Conservation (phyloP, 2,113 vertebrate species). For the Myanophis thanlyinensis region DNA sequence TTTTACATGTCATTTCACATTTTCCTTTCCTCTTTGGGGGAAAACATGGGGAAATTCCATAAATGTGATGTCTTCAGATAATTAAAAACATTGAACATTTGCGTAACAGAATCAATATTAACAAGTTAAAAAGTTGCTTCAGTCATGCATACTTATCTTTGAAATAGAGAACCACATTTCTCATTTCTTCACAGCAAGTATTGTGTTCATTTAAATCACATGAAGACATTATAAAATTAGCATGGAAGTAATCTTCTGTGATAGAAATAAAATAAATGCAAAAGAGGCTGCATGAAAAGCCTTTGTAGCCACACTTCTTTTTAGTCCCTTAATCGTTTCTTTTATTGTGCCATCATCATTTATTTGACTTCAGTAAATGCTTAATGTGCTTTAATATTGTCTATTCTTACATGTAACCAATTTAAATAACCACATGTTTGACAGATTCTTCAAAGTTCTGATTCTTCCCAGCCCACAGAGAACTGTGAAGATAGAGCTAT, state of each 20-base stretch:
- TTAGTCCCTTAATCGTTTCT: background rate
- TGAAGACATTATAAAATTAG: background rate
- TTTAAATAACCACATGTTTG: background rate
- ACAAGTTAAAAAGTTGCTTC: background rate
- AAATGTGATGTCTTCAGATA: background rate
- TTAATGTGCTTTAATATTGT: background rate
- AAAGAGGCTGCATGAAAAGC: background rate
- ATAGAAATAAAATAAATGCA: background rate
- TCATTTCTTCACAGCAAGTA: background rate
- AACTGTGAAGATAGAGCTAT: background rate
- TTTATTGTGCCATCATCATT: background rate
- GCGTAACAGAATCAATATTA: background rate
- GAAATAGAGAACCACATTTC: background rate
- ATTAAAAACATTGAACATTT: background rate
- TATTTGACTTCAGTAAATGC: background rate
- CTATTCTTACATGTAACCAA: background rate
- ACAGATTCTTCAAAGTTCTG: background rate
- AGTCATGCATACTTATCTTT: background rate
- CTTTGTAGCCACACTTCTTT: background rate
- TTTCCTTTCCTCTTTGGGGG: background rate
- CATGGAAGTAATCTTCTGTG: background rate
- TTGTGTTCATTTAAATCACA: background rate
- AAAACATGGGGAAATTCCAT: background rate
- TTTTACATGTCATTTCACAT: background rate
- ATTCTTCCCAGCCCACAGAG: background rate